Evolutionary conservation across 64 coral and sea anemone genomes (phyloP).

Genomic region (Exaiptasia diaphana): DNA sequence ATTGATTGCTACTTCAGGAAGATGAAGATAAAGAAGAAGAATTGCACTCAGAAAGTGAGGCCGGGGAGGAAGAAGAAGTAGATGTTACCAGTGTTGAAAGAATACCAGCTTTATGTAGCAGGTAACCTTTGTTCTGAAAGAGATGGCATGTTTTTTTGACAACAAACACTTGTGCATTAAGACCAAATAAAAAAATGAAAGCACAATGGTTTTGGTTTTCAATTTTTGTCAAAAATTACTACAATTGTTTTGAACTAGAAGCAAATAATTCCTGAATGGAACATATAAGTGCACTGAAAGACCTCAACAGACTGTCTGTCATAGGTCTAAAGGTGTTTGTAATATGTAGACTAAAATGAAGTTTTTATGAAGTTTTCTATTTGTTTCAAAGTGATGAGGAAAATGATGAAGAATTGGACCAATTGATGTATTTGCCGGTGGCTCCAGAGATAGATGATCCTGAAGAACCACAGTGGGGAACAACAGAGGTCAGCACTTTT

Average conservation of each 20-base stretch:
- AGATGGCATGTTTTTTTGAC: too few species aligned
- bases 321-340: too few species aligned
- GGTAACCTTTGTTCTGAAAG: slow-evolving; percentile 41
- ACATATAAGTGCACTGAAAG: too few species aligned
- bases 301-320: too few species aligned
- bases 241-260: too few species aligned
- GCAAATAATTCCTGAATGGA: too few species aligned
- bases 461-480: slow-evolving; percentile 51
- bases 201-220: too few species aligned
- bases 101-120: slow-evolving; percentile 68
- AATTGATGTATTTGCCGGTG: slow-evolving; percentile 49
- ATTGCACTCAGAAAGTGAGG: slow-evolving; percentile 60
- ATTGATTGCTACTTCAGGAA: slow-evolving; percentile 47
- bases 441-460: slow-evolving; percentile 64
- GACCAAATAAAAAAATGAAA: too few species aligned
- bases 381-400: slow-evolving; percentile 40
- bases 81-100: slow-evolving; percentile 58
- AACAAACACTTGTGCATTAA: too few species aligned
- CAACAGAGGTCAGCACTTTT: slow-evolving; percentile 33
- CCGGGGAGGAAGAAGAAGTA: slow-evolving; percentile 63
- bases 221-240: too few species aligned
- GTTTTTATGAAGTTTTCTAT: not conserved
- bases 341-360: too few species aligned
- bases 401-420: slow-evolving; percentile 54
- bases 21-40: slow-evolving; percentile 66